A percentile compares a stretch with the other conserved stretches of the same genome.
phyloP scores from a whole-genome alignment of 2,888 invertebrate genomes.

The Auanema freiburgensis region DNA sequence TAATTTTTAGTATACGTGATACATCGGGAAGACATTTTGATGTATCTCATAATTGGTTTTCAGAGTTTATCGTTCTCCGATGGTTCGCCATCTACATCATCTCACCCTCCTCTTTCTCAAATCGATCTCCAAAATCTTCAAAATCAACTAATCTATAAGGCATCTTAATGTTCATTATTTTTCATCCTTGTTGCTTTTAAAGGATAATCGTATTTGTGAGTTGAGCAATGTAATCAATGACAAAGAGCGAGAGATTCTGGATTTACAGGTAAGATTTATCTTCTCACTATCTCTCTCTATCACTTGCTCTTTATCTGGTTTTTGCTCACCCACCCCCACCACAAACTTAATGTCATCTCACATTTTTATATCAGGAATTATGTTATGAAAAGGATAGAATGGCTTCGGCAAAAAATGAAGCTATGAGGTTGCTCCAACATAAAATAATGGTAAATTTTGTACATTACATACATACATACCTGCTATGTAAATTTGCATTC shows the following conservation, averaged over 20 bases:
- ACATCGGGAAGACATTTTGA: no score
- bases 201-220: constrained; percentile 74
- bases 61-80: no score
- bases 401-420: constrained; percentile 55
- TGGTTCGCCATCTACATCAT: no score
- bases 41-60: no score
- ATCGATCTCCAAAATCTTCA: background rate
- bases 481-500: no score
- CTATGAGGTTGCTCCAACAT: constrained; percentile 56
- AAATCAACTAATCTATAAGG: background rate
- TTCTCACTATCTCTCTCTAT: constrained; percentile 68
- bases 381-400: constrained; percentile 58
- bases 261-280: constrained; percentile 71
- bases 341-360: no score
- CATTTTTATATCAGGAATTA: constrained; percentile 39
- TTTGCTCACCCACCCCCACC: no score
- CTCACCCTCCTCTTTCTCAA: no score
- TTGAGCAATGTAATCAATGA: constrained; percentile 75
- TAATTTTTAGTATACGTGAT: no score
- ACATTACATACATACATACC: background rate
- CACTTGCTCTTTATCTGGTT: constrained; percentile 3
- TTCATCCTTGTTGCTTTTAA: constrained; percentile 1
- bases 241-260: constrained; percentile 78
- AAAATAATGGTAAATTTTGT: constrained; percentile 30
- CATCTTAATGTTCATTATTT: background rate